A percentile compares a stretch with the other conserved stretches of the same genome.
phyloP scores from a whole-genome alignment of 1,140 invertebrate species.

The Mactra quadrangularis region DNA sequence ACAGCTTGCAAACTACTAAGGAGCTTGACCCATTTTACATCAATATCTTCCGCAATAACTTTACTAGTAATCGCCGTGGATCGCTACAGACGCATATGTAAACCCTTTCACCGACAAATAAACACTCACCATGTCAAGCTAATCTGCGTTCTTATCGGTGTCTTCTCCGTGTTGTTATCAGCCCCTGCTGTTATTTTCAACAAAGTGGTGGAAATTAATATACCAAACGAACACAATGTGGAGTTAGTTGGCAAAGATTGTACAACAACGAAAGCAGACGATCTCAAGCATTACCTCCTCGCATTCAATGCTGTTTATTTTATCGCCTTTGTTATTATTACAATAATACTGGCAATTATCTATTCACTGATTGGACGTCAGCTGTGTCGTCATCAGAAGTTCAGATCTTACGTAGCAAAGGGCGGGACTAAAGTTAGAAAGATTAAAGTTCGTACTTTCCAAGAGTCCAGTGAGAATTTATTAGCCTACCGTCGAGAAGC shows the following conservation, averaged over 20 bases:
- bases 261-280: slow-evolving; percentile 25
- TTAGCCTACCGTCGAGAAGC: neutral
- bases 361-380: slow-evolving; percentile 46
- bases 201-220: slow-evolving; percentile 30
- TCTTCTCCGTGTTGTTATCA: neutral
- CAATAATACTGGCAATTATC: slow-evolving; percentile 28
- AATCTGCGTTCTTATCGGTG: neutral
- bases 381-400: slow-evolving; percentile 49
- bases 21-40: slow-evolving; percentile 60
- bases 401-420: slow-evolving; percentile 45
- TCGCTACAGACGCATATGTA: slow-evolving; percentile 65
- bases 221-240: neutral
- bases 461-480: neutral
- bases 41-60: slow-evolving; percentile 63
- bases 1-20: slow-evolving; percentile 66
- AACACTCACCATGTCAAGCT: slow-evolving; percentile 42
- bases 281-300: neutral
- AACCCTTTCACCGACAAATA: slow-evolving; percentile 66
- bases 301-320: slow-evolving; percentile 42
- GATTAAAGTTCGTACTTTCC: neutral
- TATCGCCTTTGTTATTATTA: slow-evolving; percentile 22
- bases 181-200: slow-evolving; percentile 42
- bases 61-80: slow-evolving; percentile 68
- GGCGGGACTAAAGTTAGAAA: neutral
- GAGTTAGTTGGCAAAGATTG: slow-evolving; percentile 27